Percentiles rank a stretch among this genome's conserved stretches.
phyloP scores from a whole-genome alignment of 2,888 invertebrate species.

The Standfussiana lucernea region DNA sequence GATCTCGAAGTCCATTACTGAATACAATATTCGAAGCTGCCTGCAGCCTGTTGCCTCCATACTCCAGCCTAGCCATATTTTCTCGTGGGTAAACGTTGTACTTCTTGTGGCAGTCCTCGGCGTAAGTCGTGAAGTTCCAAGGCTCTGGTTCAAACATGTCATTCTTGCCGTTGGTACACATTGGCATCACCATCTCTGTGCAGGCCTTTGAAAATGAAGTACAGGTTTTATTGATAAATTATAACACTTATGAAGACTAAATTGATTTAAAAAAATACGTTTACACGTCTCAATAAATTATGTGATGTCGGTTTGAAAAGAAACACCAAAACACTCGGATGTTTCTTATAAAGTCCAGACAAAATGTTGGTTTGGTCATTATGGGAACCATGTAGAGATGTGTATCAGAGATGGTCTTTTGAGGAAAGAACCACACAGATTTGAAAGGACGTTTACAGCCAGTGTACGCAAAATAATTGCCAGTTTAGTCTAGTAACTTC shows the following conservation, averaged over 20 bases:
- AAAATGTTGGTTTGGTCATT: background rate
- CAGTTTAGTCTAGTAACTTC: background rate
- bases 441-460: background rate
- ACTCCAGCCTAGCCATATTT: slow-evolving; percentile 93
- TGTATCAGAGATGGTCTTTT: background rate
- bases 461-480: background rate
- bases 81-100: slow-evolving; percentile 93
- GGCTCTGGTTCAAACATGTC: slow-evolving; percentile 95
- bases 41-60: slow-evolving; percentile 94
- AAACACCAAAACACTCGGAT: background rate
- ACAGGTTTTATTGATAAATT: background rate
- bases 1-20: slow-evolving; percentile 96
- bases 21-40: slow-evolving; percentile 93
- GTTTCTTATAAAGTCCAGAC: too few relatives aligned
- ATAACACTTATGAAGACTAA: too few relatives aligned
- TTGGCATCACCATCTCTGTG: slow-evolving; percentile 99
- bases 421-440: background rate
- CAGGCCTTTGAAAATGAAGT: slow-evolving; percentile 92
- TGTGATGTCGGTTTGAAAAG: background rate
- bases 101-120: slow-evolving; percentile 92
- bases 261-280: background rate
- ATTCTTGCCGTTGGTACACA: slow-evolving; percentile 93
- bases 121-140: slow-evolving; percentile 94
- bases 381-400: background rate
- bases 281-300: background rate